phyloP scores from a whole-genome alignment of 2,888 invertebrate genomes.

The Amiota communis region DNA sequence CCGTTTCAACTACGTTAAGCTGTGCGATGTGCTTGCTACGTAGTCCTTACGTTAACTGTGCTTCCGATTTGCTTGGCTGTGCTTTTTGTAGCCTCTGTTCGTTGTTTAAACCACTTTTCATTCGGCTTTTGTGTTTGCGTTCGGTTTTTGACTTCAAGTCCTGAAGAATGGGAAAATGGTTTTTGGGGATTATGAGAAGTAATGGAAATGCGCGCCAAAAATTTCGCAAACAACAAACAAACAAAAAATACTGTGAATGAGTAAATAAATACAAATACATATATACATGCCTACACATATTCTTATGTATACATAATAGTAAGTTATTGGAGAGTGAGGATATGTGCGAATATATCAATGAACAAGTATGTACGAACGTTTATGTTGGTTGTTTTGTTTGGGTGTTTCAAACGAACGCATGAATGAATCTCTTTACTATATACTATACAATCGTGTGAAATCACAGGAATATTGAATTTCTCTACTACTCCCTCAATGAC shows the following conservation, averaged over 20 bases:
- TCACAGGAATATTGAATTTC: too few relatives aligned
- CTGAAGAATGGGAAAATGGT: neutral
- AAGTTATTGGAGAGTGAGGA: too few relatives aligned
- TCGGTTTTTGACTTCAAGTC: neutral
- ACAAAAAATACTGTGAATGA: neutral
- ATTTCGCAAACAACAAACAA: neutral
- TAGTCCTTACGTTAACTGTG: constrained; percentile 47
- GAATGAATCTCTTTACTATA: too few relatives aligned
- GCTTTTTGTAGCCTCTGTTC: constrained; percentile 14
- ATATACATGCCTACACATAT: neutral
- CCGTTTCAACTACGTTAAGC: neutral
- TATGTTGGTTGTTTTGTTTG: too few relatives aligned
- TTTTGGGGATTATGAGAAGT: neutral
- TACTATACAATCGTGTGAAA: too few relatives aligned
- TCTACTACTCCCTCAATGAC: too few relatives aligned
- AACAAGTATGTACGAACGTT: too few relatives aligned
- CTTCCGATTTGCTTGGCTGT: neutral
- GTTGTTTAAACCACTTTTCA: neutral
- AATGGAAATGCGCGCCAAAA: constrained; percentile 18
- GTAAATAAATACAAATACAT: neutral
- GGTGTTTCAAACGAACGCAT: too few relatives aligned
- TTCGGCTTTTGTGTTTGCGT: neutral
- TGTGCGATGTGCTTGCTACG: constrained; percentile 13
- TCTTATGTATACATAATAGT: too few relatives aligned
- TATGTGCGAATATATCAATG: too few relatives aligned